Evolutionary conservation across 2,797 vertebrate species (phyloP).

Genomic region (Babyrousa celebensis): DNA sequence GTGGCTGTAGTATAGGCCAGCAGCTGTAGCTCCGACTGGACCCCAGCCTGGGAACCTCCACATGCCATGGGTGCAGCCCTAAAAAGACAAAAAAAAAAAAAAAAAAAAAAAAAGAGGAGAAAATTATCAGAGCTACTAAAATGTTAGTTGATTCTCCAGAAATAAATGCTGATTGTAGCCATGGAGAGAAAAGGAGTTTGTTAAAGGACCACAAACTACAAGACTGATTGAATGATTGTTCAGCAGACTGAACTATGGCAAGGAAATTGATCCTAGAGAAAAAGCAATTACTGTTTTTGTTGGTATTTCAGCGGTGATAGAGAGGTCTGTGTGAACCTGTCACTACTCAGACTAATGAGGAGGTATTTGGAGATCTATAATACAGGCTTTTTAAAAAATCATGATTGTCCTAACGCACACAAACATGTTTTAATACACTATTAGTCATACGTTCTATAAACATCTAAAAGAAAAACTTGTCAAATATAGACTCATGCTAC

Average conservation of each 20-base stretch:
- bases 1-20: too few species aligned
- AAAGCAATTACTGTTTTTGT: conserved; percentile 74
- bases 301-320: conserved; percentile 39
- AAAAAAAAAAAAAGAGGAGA: not conserved
- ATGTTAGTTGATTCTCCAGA: not conserved
- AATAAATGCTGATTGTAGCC: not conserved
- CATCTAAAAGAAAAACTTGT: conserved; percentile 37
- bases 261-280: conserved; percentile 73
- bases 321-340: conserved; percentile 28
- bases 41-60: too few species aligned
- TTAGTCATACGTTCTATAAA: not conserved
- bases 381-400: conserved; percentile 13
- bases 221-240: conserved; percentile 61
- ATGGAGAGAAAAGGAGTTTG: not conserved
- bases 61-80: too few species aligned
- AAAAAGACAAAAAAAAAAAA: too few species aligned
- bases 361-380: not conserved
- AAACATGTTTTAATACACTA: conserved; percentile 27
- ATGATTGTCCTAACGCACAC: not conserved
- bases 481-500: not conserved
- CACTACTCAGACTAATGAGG: conserved; percentile 38
- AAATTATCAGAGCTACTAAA: not conserved
- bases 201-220: conserved; percentile 20
- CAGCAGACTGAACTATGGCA: conserved; percentile 50
- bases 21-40: too few species aligned